Conservation (phyloP, 1,140 invertebrate species). For the Mactra quadrangularis region DNA sequence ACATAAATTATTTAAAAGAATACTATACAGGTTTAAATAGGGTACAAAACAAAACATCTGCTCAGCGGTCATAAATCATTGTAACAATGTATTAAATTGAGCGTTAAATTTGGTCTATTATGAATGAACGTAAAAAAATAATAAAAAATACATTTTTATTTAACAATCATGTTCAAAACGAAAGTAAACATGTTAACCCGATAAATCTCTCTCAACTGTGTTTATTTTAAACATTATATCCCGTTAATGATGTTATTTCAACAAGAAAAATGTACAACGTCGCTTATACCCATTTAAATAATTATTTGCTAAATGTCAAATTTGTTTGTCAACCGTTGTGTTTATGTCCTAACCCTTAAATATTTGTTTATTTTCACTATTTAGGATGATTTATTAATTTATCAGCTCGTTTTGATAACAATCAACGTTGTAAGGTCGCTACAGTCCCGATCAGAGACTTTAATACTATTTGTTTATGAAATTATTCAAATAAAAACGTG, state of each 20-base stretch:
- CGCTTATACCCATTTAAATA: conserved; percentile 50
- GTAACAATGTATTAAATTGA: too few species aligned
- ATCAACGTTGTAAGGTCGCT: conserved; percentile 39
- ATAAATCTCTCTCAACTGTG: conserved; percentile 12
- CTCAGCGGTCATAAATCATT: too few species aligned
- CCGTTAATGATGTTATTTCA: conserved; percentile 51
- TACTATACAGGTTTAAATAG: too few species aligned
- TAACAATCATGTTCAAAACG: background rate
- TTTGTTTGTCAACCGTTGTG: conserved; percentile 47
- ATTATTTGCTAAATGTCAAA: conserved; percentile 62
- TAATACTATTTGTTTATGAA: conserved; percentile 49
- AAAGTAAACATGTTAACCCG: conserved; percentile 4
- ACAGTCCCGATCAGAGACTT: conserved; percentile 51
- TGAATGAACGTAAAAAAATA: too few species aligned
- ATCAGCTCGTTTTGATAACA: conserved; percentile 59
- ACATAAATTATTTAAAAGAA: too few species aligned
- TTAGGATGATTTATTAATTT: conserved; percentile 63
- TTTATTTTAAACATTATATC: conserved; percentile 40
- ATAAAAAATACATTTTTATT: too few species aligned
- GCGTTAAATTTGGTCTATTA: too few species aligned
- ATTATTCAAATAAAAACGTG: conserved; percentile 59
- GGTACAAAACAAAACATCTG: too few species aligned
- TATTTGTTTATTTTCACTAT: conserved; percentile 62
- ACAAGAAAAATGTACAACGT: conserved; percentile 12
- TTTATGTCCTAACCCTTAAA: conserved; percentile 56